phyloP scores from a whole-genome alignment of 2,797 vertebrate species.

The Chrysocyon brachyurus region DNA sequence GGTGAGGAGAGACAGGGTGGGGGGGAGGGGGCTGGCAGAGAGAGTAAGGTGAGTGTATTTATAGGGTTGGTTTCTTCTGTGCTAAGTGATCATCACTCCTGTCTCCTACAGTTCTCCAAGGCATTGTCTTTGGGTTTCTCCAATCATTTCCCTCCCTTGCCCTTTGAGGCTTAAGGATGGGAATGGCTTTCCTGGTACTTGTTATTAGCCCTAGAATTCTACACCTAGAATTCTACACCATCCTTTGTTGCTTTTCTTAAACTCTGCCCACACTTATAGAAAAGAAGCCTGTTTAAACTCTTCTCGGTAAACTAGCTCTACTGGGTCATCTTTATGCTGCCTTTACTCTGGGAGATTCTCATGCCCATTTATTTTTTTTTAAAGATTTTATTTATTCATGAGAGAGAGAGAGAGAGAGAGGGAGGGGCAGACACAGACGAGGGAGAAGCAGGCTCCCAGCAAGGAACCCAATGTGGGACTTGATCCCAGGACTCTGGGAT shows the following conservation, averaged over 20 bases:
- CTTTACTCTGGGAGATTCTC: not conserved
- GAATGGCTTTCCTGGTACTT: not conserved
- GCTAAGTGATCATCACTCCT: not conserved
- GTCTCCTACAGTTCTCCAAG: not conserved
- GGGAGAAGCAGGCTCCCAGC: too few species aligned
- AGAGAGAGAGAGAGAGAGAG: too few species aligned
- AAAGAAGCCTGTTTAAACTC: not conserved
- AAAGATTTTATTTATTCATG: too few species aligned
- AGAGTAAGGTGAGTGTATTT: not conserved
- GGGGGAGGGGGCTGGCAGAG: not conserved
- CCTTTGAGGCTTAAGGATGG: not conserved
- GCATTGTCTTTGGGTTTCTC: not conserved
- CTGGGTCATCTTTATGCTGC: not conserved
- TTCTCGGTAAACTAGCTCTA: not conserved
- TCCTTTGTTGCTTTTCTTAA: not conserved
- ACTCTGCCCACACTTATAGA: not conserved
- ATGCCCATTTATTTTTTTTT: too few species aligned
- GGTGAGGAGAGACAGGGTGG: too few species aligned
- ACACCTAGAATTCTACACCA: not conserved
- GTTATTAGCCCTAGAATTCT: not conserved
- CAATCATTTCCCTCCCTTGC: not conserved
- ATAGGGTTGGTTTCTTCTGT: not conserved
- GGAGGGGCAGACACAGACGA: too few species aligned
- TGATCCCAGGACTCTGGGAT: too few species aligned
- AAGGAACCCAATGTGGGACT: too few species aligned